Evolutionary conservation across 2,113 vertebrate genomes (phyloP).

Genomic region (Carassius auratus): DNA sequence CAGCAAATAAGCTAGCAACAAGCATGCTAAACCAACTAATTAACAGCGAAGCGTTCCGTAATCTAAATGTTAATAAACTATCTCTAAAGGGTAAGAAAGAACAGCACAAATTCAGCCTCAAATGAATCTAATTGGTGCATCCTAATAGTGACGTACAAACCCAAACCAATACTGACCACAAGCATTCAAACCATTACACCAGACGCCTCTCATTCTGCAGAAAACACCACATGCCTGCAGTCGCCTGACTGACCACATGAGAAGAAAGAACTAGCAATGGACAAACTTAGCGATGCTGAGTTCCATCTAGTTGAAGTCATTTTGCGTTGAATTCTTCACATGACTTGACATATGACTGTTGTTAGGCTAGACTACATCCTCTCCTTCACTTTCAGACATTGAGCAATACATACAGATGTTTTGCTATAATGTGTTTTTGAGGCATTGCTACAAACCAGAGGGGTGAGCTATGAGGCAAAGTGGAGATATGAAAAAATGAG

Average conservation of each 20-base stretch:
- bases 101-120: not conserved
- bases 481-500: conserved; percentile 52
- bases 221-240: not conserved
- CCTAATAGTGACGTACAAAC: not conserved
- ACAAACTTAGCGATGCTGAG: not conserved
- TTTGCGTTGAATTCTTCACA: not conserved
- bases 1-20: no score
- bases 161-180: not conserved
- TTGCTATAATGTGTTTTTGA: not conserved
- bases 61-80: not conserved
- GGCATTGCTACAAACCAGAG: not conserved
- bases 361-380: not conserved
- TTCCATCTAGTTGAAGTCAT: not conserved
- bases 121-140: not conserved
- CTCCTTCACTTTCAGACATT: not conserved
- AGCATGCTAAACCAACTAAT: no score
- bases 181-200: not conserved
- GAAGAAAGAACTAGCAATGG: conserved; percentile 27
- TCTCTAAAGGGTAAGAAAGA: no score
- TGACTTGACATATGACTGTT: conserved; percentile 2
- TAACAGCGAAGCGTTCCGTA: no score
- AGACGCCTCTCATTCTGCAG: not conserved
- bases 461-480: not conserved
- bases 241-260: not conserved
- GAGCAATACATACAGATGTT: not conserved